Evolutionary conservation across 2,113 vertebrate species (phyloP).

Genomic region (Arvicanthis niloticus): DNA sequence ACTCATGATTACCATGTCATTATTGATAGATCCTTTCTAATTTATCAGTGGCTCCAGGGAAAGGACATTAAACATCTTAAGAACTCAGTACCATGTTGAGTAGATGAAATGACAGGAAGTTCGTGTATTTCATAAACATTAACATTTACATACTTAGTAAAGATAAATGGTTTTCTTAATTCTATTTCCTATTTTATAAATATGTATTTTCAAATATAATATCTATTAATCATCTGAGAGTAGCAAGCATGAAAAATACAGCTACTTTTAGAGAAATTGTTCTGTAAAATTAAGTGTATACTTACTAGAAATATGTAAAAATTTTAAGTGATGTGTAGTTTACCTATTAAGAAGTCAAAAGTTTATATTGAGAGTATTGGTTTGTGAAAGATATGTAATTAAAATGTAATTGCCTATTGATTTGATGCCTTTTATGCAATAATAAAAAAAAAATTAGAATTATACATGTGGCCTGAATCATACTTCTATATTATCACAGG

Average conservation of each 20-base stretch:
- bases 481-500: background rate
- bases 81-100: background rate
- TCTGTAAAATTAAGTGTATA: background rate
- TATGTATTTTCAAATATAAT: background rate
- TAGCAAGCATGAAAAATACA: background rate
- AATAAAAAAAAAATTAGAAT: background rate
- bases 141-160: background rate
- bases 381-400: background rate
- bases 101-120: background rate
- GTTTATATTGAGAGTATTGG: background rate
- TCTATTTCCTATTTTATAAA: background rate
- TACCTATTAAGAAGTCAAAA: background rate
- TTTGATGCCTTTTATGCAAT: background rate
- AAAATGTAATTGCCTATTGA: background rate
- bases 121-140: background rate
- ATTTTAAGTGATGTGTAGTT: background rate
- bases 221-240: background rate
- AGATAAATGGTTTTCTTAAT: background rate
- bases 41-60: background rate
- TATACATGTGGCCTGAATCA: background rate
- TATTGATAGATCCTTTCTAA: background rate
- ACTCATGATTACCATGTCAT: background rate
- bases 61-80: background rate
- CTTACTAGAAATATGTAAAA: background rate
- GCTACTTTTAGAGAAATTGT: background rate